A percentile compares a stretch with the other conserved stretches of the same genome.
phyloP scores from a whole-genome alignment of 2,888 invertebrate species.

The Frankliniella fusca region DNA sequence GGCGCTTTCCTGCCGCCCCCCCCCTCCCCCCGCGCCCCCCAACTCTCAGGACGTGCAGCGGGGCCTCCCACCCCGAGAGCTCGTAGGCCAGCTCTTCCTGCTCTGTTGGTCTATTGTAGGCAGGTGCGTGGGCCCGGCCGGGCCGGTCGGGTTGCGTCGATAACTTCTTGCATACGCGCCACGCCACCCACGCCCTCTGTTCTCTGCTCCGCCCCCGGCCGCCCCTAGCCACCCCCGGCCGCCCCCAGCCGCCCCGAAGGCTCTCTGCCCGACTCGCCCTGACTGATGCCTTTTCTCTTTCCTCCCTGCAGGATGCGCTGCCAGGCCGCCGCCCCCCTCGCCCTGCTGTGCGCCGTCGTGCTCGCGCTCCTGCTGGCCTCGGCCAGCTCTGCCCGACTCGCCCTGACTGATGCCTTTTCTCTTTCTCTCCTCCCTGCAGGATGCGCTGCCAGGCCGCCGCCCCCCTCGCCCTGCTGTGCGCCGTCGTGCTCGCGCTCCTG shows the following conservation, averaged over 20 bases:
- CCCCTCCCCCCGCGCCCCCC: too few species aligned
- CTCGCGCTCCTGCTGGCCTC: not conserved
- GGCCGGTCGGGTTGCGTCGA: too few species aligned
- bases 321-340: not conserved
- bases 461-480: not conserved
- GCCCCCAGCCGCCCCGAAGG: too few species aligned
- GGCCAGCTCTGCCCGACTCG: not conserved
- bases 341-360: not conserved
- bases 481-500: not conserved
- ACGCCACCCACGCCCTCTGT: not conserved
- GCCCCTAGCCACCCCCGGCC: too few species aligned
- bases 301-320: slow-evolving; percentile 9
- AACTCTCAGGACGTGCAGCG: not conserved
- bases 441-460: slow-evolving; percentile 8
- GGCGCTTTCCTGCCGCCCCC: too few species aligned
- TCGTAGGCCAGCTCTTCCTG: too few species aligned
- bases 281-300: too few species aligned
- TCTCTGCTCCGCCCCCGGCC: not conserved
- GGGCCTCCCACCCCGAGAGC: too few species aligned
- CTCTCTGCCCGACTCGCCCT: not conserved
- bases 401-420: too few species aligned
- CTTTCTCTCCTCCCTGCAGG: too few species aligned
- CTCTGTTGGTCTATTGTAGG: not conserved
- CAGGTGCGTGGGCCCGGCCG: not conserved
- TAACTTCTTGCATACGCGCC: not conserved